Conservation (phyloP, 2,888 invertebrate genomes). For the Argyra leucocephala region DNA sequence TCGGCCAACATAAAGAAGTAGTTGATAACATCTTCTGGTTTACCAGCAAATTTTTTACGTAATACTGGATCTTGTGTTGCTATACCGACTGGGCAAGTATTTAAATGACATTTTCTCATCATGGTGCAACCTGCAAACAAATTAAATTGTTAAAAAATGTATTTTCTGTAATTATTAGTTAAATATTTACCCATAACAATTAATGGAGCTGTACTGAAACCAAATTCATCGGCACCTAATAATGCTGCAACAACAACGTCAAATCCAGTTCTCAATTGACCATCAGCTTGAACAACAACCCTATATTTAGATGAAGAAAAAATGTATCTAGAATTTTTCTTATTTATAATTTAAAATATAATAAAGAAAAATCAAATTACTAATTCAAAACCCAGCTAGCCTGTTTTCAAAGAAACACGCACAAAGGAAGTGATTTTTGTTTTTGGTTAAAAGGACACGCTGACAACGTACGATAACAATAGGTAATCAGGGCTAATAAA, state of each 20-base stretch:
- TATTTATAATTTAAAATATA: slow-evolving; percentile 29
- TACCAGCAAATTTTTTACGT: slow-evolving; percentile 92
- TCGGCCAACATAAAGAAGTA: slow-evolving; percentile 96
- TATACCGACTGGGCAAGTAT: slow-evolving; percentile 98
- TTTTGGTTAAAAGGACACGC: slow-evolving; percentile 18
- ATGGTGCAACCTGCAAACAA: slow-evolving; percentile 72
- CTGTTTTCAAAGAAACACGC: slow-evolving; percentile 22
- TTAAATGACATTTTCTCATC: slow-evolving; percentile 99
- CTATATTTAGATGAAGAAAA: slow-evolving; percentile 41
- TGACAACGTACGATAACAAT: slow-evolving; percentile 15
- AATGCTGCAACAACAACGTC: slow-evolving; percentile 93
- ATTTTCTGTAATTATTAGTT: background rate
- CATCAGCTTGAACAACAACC: slow-evolving; percentile 92
- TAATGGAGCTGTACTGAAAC: slow-evolving; percentile 95
- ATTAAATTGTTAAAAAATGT: background rate
- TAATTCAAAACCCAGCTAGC: slow-evolving; percentile 34
- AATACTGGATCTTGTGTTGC: slow-evolving; percentile 96
- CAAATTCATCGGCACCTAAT: slow-evolving; percentile 96
- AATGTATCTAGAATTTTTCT: background rate
- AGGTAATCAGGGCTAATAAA: background rate
- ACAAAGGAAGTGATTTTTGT: slow-evolving; percentile 20
- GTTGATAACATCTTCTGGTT: slow-evolving; percentile 95
- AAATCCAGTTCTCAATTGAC: slow-evolving; percentile 88
- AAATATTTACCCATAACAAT: slow-evolving; percentile 72
- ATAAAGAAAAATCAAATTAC: slow-evolving; percentile 39